Base-by-base conservation (phyloP, 1,140 invertebrate genomes). In the Pogonomyrmex barbatus region DNA sequence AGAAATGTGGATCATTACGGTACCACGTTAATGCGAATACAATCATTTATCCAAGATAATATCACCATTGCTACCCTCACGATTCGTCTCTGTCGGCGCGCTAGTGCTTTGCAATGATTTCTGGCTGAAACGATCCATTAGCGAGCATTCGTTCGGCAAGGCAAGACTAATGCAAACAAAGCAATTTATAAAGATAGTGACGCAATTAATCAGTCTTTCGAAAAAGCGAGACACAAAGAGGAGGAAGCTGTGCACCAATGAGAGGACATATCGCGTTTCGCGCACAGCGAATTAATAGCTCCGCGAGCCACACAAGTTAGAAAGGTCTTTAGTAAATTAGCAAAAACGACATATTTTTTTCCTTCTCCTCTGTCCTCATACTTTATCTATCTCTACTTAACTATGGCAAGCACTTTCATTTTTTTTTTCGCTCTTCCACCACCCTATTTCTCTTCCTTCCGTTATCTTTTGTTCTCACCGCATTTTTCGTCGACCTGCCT, bases 21-120 rank as follows among this genome's bases (percentile, higher is more conserved):
- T 33, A 24, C 4, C 60, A 50, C 85, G 85, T 87, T 89, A 87
- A 90, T 90, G 63, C 70, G 88, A 89, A 78, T 56, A 87, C 88
- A 90, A 87, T 90, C 87, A 87, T 90, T 90, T 90, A 90, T 76
- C 76, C 79, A 75, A 89, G 84, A 89, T 89, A 89, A 89, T 89
- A 89, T 89, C 88, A 17, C 73, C 79, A 77, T 50, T 54, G 79
- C 85, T 87, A 73, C 42, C 76, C 81, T 67, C 71, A 17, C 86
- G 67, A 91, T 92, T 89, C 60, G 85, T 90, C 87, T 84, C 67
- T 30, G 85, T 88, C 91, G 78, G 71, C 45, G 62, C 30, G 50
- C 79, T 77, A 62, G 68, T 45, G 88, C 76, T 82, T 84, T 76
- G 86, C 73, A 67, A 85, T 90, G 81, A 90, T 87, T 90, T 85